Evolutionary conservation across 2,113 vertebrate genomes (phyloP), one percentile per base, ranked within the genome.

Genomic region (Rostratula benghalensis): DNA sequence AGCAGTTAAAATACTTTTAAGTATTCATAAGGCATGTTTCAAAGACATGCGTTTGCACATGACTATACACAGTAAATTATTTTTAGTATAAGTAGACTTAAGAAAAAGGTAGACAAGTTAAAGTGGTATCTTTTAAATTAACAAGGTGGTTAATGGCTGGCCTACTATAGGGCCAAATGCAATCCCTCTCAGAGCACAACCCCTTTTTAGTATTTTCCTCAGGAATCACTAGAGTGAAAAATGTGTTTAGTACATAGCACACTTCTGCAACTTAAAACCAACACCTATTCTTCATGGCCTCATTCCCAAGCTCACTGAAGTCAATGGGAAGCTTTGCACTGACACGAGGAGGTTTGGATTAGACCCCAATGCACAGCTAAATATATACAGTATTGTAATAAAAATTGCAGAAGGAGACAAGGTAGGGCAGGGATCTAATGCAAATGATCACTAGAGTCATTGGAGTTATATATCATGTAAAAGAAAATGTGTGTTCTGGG

Each of bases 341-440:
- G 74, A 82, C 77, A 69, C 7, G 33, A 75, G 39, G 28, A 75
- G 81, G 46, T 70, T 92, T 5, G 0, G 61, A 71, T 69, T 77
- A 92, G 65, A 89, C n/a, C 15, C 35, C 74, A 92, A 65, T 33
- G 46, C 28, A 78, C 11, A 75, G 45, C 57, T 96, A 87, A 93
- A 92, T 83, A 92, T 87, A 96, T 82, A 82, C 57, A 79, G 24
- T n/a, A 75, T 24, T 7, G 1, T 54, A 92, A 87, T 79, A 76
- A 90, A 94, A 95, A 93, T 15, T 95, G 87, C 78, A 95, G 70
- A 24, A 79, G 43, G 39, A 95, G 81, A 68, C 9, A 37, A 67
- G 41, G 10, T 41, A 90, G 54, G 82, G 43, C 39, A 35, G 37
- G 13, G 54, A 71, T 77, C 70, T 89, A 54, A 76, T 46, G 84